Evolutionary conservation across 2,888 invertebrate species (phyloP).

Genomic region (Lasioglossum villosulum): DNA sequence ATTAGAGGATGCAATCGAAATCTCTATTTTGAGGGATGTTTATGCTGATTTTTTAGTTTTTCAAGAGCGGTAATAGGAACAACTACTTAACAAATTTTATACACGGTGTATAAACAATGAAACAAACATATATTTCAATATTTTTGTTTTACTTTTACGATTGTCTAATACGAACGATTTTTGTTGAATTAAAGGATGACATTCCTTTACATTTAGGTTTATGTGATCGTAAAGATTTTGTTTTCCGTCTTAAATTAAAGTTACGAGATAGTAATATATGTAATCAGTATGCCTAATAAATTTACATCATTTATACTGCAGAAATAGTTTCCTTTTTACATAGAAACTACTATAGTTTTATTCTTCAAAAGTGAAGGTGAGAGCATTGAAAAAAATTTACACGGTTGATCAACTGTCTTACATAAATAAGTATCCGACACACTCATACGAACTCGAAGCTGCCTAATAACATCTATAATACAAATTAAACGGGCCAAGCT

Average conservation of each 20-base stretch:
- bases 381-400: neutral
- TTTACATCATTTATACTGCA: constrained; percentile 10
- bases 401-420: neutral
- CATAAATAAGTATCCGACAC: neutral
- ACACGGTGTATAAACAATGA: neutral
- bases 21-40: neutral
- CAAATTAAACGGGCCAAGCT: neutral
- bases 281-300: neutral
- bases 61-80: neutral
- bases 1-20: neutral
- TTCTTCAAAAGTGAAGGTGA: neutral
- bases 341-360: neutral
- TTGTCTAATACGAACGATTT: neutral
- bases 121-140: neutral
- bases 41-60: constrained; percentile 8
- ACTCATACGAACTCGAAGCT: neutral
- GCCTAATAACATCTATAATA: neutral
- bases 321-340: neutral
- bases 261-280: neutral
- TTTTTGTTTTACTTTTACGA: neutral
- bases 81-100: constrained; percentile 13
- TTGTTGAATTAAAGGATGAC: neutral
- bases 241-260: neutral
- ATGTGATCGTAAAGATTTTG: neutral
- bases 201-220: neutral